Evolutionary conservation across 2,797 vertebrate species (phyloP), one percentile per base, ranked within the genome.

Genomic region (Enteromius mattozi): DNA sequence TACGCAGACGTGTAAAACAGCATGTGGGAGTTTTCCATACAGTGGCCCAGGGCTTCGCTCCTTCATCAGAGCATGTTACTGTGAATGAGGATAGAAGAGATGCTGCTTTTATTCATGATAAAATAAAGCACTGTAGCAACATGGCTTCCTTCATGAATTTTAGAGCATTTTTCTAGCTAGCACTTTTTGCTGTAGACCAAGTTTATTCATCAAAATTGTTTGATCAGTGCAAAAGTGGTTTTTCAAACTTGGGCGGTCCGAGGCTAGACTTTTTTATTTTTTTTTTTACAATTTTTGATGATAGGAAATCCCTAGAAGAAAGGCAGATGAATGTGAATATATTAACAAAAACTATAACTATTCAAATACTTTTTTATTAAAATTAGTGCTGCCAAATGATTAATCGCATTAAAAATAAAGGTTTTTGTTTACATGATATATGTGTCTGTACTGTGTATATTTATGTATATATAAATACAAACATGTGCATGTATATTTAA

Each of bases 21-120:
- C 63, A 70, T 70, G 82, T 59, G 75, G 37, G 51, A 30, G 65
- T 47, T 84, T 78, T 78, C 33, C 35, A 78, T 35, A 69, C 47
- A 24, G 61, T 42, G 17, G 74, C 82, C 72, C 74, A 69, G 69
- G 82, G 82, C 63, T 78, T 78, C 2, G 1, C 24, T 78, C 17
- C 63, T 54, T 70, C 49, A 42, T 69, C 81, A 78, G 33, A 51
- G 49, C 6, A 3, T 27, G n/a, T 59, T 51, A 35, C 63, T 51
- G 63, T 37, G 45, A 76, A 83, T 68, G 45, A 83, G 59, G 69
- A 47, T 21, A 17, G 69, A 51, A 56, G 8, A 68, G 24, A 83
- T 45, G 59, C 16, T 27, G 49, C 24, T 42, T 56, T 77, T 56
- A 77, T 83, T 76, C n/a, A 76, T 45, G 68, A 13, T 33, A 13